These are phyloP conservation scores for Pipistrellus pipistrellus DNA, from an alignment of 2,797 vertebrate genomes.

Conservation along the genomic window DNA sequence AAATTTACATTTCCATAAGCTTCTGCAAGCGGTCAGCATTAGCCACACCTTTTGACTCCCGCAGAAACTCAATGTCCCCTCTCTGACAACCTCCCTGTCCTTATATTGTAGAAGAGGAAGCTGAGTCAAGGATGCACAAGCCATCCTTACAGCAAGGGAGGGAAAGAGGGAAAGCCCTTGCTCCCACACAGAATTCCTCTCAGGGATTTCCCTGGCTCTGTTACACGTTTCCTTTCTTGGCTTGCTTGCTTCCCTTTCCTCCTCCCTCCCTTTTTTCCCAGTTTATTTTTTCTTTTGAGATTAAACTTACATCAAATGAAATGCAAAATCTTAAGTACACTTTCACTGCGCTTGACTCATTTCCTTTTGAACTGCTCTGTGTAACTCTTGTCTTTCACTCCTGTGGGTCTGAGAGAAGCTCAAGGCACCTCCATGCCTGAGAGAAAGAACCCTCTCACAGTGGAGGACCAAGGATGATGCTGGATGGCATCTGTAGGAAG, in stretches of 20 bases:
- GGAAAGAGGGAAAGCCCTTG: background rate
- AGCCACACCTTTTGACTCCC: background rate
- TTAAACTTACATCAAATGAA: background rate
- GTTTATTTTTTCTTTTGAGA: background rate
- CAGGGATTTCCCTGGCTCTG: background rate
- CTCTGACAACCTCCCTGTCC: background rate
- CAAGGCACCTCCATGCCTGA: background rate
- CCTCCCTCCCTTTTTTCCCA: too few species aligned
- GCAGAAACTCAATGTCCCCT: background rate
- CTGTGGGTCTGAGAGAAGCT: background rate
- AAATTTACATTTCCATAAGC: background rate
- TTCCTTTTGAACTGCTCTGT: background rate
- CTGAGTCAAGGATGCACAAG: background rate
- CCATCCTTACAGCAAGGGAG: background rate
- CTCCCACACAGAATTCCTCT: background rate
- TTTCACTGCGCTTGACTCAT: background rate
- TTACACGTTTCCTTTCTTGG: background rate
- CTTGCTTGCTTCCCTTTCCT: background rate
- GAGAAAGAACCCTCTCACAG: background rate
- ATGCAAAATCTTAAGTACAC: background rate
- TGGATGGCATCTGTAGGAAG: background rate
- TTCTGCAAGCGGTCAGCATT: background rate
- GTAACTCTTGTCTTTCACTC: background rate
- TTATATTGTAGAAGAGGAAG: background rate
- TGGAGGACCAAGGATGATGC: background rate